Evolutionary conservation across 2,113 vertebrate genomes (phyloP).

Genomic region (Zapus hudsonius): DNA sequence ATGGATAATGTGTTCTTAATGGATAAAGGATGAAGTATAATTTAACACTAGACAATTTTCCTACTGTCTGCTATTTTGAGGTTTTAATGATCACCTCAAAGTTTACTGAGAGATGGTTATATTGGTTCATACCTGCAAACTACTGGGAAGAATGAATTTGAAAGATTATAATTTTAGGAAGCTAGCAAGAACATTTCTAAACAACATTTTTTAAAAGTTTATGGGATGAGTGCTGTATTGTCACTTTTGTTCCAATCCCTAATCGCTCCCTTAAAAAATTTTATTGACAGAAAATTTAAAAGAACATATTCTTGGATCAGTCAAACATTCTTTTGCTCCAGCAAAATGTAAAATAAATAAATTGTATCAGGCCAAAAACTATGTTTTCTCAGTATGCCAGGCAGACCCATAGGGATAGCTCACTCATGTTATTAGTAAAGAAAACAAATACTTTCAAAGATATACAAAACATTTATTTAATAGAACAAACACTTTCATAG

Average conservation of each 20-base stretch:
- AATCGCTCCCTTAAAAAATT: background rate
- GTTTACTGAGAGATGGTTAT: background rate
- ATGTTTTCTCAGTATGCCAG: background rate
- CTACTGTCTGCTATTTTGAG: background rate
- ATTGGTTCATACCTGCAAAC: background rate
- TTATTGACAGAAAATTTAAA: background rate
- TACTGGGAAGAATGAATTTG: background rate
- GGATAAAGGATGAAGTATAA: background rate
- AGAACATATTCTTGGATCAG: background rate
- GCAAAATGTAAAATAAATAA: background rate
- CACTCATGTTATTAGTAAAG: background rate
- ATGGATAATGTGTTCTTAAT: background rate
- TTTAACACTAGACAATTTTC: background rate
- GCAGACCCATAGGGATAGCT: background rate
- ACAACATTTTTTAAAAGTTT: background rate
- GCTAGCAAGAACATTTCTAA: background rate
- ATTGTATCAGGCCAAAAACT: background rate
- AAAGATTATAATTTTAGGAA: background rate
- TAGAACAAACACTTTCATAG: slow-evolving; percentile 2
- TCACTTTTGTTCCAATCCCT: background rate
- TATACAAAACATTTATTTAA: too few species aligned
- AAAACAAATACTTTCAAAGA: background rate
- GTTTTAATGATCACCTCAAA: background rate
- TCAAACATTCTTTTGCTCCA: background rate
- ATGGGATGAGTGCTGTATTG: background rate